Conservation (phyloP, 2,797 vertebrate genomes). For the Cottoperca gobio region DNA sequence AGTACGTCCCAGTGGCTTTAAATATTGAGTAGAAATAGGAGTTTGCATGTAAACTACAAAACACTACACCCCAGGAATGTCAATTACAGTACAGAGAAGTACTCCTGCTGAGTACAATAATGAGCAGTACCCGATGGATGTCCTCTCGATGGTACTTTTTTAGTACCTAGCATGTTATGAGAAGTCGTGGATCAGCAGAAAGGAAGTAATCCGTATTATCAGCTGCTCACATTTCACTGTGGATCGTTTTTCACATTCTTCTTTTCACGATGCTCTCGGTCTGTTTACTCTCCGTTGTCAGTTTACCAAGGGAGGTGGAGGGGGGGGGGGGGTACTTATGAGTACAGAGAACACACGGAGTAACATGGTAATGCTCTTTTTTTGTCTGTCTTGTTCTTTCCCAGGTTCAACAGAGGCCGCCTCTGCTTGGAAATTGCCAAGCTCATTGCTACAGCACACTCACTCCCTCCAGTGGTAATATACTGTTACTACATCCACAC, state of each 20-base stretch:
- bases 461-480: constrained; percentile 78
- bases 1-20: neutral
- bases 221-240: neutral
- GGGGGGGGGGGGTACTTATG: neutral
- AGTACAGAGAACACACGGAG: constrained; percentile 9
- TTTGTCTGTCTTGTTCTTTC: neutral
- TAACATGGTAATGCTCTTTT: neutral
- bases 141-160: neutral
- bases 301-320: constrained; percentile 54
- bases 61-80: neutral
- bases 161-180: constrained; percentile 7
- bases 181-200: constrained; percentile 14
- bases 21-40: neutral
- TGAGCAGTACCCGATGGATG: constrained; percentile 12
- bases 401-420: constrained; percentile 60
- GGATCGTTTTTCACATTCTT: no score
- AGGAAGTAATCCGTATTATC: neutral
- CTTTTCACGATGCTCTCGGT: constrained; percentile 11
- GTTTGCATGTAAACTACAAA: constrained; percentile 28
- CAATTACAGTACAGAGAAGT: neutral
- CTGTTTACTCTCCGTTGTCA: constrained; percentile 34
- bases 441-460: constrained; percentile 74
- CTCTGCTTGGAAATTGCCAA: constrained; percentile 32
- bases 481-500: constrained; percentile 25
- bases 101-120: constrained; percentile 17